Base-by-base conservation (phyloP, 2,113 vertebrate genomes). In the Uria lomvia region DNA sequence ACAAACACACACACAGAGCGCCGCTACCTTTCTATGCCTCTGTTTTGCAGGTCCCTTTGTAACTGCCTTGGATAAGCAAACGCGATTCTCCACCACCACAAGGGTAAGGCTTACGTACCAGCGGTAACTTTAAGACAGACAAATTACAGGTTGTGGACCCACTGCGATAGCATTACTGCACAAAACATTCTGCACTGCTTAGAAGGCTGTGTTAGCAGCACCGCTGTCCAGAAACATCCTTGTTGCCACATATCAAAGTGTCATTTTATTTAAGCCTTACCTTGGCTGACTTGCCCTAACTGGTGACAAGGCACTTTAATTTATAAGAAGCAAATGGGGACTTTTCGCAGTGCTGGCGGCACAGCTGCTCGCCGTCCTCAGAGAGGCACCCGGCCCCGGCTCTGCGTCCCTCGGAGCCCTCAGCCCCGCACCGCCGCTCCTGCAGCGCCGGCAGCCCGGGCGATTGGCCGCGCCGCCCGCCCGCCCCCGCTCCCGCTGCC, bases 221-320 rank as follows among this genome's bases (percentile, higher is more conserved):
- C 94, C 84, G 2, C 27, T 30, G 92, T 43, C 76, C 86, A 75
- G 65, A 94, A 86, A 90, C 19, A 93, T 27, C 77, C 72, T 86
- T 62, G 94, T 59, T 75, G 88, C 83, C 94, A 72, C 58, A 89
- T 15, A 97, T 92, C 42, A 70, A 97, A 97, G 98, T 96, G 96
- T 83, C 90, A 76, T 86, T 93, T 91, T 23, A 84, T 89, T 34
- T 24, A 81, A 97, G 93, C 88, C 98, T 98, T 98, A 98, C 98
- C 98, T 98, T 97, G 88, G 97, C 95, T 95, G 97, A 96, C 96
- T 98, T 95, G 97, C 98, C 97, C 98, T 98, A 97, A 98, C 96
- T 98, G 98, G 92, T 97, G 97, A 96, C 95, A 97, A 97, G 94
- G 97, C 97, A 98, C 97, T 98, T 97, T 95, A 94, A 97, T 94